Base-by-base conservation (phyloP, 2,888 invertebrate genomes). In the Macrophya alboannulata region DNA sequence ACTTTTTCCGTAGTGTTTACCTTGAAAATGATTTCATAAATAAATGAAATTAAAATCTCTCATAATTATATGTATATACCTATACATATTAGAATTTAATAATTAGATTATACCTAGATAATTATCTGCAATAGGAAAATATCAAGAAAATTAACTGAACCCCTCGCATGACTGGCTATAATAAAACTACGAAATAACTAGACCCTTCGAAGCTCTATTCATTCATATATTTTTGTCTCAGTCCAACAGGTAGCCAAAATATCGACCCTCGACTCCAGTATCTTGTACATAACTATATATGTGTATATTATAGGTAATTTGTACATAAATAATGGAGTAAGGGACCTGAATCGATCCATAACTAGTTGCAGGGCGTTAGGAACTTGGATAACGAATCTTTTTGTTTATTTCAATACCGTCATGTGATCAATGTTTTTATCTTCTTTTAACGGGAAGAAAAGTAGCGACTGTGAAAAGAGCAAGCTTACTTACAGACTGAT, bases 1-100 rank as follows among this genome's bases (percentile, higher is more conserved):
- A 62, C 95, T 94, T 89, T 97, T 97, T 8, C 98, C 98, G 94
- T 97, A 96, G 93, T 97, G 97, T 92, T 97, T 97, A 87, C 98
- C 99, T 99, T 92, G 12, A 94, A 94, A 87, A 87, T 83, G 4
- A 15, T n/a, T n/a, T n/a, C n/a, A 37, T 68, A 4, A 0, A 17
- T 17, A 6, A 21, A 62, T 31, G 3, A 25, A 25, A 62, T 25
- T 25, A 25, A 25, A 62, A 25, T 25, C 25, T 4, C 85, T 85
- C 81, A 84, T 82, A 71, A 21, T 45, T 25, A 43, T 77, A n/a
- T 45, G 8, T 45, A n/a, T 9, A 9, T 43, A 9, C 0, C 1
- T 43, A 6, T 48, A 6, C 15, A 37, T 40, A 76, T 76, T 76
- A 25, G 25, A 68, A n/a, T n/a, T n/a, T n/a, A n/a, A n/a, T n/a